Evolutionary conservation across 2,797 vertebrate species (phyloP).

Genomic region (Tolypeutes matacus): DNA sequence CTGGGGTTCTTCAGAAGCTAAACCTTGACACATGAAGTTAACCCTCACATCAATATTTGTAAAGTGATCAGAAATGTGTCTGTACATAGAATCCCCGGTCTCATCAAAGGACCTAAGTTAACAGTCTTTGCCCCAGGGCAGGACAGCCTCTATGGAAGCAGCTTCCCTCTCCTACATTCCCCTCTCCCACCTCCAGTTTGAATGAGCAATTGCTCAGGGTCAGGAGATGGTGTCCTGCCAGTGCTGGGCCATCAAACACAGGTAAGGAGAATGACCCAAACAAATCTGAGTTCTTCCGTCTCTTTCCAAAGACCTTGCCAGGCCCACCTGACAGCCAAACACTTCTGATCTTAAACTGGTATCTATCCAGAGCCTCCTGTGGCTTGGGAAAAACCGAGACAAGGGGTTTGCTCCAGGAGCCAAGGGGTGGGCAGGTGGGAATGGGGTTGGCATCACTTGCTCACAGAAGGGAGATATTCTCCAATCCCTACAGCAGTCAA

Average conservation of each 20-base stretch:
- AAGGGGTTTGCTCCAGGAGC: neutral
- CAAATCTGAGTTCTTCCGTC: neutral
- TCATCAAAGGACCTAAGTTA: slow-evolving; percentile 16
- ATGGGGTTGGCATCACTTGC: neutral
- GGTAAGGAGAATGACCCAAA: neutral
- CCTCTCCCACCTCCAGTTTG: neutral
- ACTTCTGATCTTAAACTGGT: neutral
- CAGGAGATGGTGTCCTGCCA: too few species aligned
- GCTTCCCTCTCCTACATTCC: neutral
- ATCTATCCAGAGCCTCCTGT: neutral
- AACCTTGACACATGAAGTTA: too few species aligned
- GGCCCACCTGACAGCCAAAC: neutral
- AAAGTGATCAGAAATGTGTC: neutral
- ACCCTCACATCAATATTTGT: neutral
- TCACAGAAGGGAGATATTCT: neutral
- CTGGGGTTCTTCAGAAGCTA: too few species aligned
- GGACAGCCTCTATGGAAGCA: neutral
- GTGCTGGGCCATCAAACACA: neutral
- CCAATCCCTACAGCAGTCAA: neutral
- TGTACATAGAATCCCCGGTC: neutral
- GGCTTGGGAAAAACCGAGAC: neutral
- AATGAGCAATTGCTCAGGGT: neutral
- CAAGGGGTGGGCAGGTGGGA: neutral
- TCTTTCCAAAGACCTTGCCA: neutral
- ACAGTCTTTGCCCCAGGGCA: neutral